Evolutionary conservation across 2,113 vertebrate genomes (phyloP).

Genomic region (Psittacus erithacus): DNA sequence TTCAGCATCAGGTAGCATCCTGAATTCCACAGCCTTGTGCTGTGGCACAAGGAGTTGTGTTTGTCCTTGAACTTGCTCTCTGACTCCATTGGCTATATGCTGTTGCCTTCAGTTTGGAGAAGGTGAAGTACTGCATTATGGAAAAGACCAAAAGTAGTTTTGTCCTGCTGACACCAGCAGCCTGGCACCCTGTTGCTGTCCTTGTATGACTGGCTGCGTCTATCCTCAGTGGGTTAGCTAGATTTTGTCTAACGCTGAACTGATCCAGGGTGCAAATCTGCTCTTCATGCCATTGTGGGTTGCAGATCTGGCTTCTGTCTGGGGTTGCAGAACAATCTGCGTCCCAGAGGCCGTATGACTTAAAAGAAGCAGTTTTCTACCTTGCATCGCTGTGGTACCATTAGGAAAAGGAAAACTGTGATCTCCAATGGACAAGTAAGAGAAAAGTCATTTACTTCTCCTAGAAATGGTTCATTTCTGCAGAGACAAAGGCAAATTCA

Average conservation of each 20-base stretch:
- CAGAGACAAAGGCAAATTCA: neutral
- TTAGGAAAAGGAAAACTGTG: neutral
- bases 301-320: neutral
- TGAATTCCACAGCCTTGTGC: neutral
- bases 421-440: neutral
- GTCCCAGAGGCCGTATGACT: neutral
- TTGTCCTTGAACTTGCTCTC: neutral
- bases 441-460: neutral
- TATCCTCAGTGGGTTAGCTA: neutral
- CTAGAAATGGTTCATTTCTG: neutral
- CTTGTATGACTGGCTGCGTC: neutral
- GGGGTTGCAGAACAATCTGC: neutral
- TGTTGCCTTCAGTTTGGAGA: neutral
- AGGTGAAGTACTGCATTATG: neutral
- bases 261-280: rapidly evolving
- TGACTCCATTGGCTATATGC: rapidly evolving
- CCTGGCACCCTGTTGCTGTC: neutral
- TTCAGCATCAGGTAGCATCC: neutral
- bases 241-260: neutral
- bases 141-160: neutral
- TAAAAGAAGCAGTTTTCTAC: neutral
- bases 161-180: neutral
- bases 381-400: neutral
- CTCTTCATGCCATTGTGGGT: rapidly evolving
- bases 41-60: neutral